Conservation (phyloP, 1,140 invertebrate genomes). For the Leptopilina boulardi region DNA sequence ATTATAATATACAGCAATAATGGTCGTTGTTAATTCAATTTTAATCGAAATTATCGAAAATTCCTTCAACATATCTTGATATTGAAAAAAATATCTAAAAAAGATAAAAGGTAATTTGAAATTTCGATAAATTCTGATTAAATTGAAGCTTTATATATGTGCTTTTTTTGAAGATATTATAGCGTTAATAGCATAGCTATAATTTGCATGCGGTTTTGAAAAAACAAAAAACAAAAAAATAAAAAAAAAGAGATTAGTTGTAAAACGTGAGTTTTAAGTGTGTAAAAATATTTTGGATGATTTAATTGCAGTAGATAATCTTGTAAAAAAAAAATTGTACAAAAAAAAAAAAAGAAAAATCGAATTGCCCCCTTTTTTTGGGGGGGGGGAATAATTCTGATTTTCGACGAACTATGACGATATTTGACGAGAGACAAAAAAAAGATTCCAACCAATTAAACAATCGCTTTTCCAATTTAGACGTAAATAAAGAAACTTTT, state of each 20-base stretch:
- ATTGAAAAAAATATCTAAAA: neutral
- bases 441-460: neutral
- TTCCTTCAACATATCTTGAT: neutral
- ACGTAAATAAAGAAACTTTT: neutral
- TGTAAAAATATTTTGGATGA: conserved; percentile 20
- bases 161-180: neutral
- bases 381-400: neutral
- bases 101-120: neutral
- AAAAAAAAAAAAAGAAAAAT: neutral
- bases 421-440: neutral
- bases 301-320: conserved; percentile 34
- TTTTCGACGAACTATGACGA: neutral
- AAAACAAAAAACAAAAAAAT: conserved; percentile 38
- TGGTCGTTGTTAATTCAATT: conserved; percentile 30
- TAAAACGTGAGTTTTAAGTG: conserved; percentile 28
- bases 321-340: conserved; percentile 24
- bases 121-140: neutral
- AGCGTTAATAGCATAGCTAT: conserved; percentile 18
- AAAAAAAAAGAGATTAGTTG: conserved; percentile 34
- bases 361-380: neutral
- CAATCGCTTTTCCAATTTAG: neutral
- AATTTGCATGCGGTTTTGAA: conserved; percentile 30
- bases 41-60: neutral
- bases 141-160: conserved; percentile 3
- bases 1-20: conserved; percentile 20